Evolutionary conservation across 2,113 vertebrate species (phyloP).

Genomic region (Aix galericulata): DNA sequence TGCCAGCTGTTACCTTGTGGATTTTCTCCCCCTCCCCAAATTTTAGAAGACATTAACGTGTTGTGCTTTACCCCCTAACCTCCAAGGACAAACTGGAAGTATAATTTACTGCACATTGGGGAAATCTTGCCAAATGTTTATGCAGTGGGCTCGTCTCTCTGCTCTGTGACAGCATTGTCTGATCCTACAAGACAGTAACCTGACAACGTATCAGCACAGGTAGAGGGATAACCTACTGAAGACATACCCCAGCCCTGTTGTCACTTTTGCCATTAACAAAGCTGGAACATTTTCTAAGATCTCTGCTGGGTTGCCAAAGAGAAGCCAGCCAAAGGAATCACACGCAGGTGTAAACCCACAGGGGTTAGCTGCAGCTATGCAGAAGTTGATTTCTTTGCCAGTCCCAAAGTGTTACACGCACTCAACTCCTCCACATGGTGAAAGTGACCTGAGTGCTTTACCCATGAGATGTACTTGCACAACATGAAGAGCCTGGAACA

Average conservation of each 20-base stretch:
- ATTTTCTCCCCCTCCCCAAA: neutral
- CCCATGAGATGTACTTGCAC: neutral
- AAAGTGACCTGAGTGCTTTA: neutral
- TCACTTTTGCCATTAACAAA: neutral
- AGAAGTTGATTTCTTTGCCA: neutral
- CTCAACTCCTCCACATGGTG: neutral
- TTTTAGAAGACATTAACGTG: neutral
- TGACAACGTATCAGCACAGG: neutral
- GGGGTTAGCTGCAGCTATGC: neutral
- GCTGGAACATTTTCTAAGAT: neutral
- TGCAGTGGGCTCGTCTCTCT: neutral
- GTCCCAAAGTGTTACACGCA: neutral
- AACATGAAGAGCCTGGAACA: neutral
- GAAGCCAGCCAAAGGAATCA: neutral
- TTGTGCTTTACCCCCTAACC: neutral
- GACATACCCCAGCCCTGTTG: neutral
- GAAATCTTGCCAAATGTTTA: neutral
- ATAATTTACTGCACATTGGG: neutral
- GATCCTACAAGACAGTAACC: neutral
- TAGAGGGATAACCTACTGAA: neutral
- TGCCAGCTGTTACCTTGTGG: neutral
- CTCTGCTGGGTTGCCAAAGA: conserved; percentile 35
- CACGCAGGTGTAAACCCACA: neutral
- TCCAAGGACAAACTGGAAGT: neutral
- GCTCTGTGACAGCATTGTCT: neutral